These are phyloP conservation scores for Xanthostigma xanthostigma DNA, from an alignment of 2,888 invertebrate species.

Conservation along the genomic window DNA sequence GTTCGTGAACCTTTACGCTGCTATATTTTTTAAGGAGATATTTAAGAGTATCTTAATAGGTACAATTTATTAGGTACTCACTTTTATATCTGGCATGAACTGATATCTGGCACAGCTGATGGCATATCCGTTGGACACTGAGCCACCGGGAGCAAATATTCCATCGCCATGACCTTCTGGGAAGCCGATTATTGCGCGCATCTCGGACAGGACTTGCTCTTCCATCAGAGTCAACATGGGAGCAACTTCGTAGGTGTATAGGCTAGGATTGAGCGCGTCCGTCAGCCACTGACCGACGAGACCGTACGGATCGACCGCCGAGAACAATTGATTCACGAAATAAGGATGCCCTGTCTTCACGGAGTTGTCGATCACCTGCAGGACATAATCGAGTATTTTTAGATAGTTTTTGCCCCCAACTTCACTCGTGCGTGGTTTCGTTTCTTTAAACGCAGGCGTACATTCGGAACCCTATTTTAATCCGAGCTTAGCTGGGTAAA, in stretches of 20 bases:
- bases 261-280: constrained; percentile 72
- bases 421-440: no score
- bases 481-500: no score
- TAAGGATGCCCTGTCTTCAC: constrained; percentile 84
- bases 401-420: no score
- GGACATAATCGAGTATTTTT: no score
- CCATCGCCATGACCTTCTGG: constrained; percentile 62
- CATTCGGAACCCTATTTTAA: no score
- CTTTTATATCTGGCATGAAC: constrained; percentile 60
- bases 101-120: constrained; percentile 69
- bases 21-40: constrained; percentile 4
- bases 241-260: constrained; percentile 81
- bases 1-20: no score
- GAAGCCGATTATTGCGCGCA: constrained; percentile 67
- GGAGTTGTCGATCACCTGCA: constrained; percentile 62
- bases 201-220: constrained; percentile 60
- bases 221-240: constrained; percentile 83
- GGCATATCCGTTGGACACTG: constrained; percentile 82
- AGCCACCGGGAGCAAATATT: constrained; percentile 82
- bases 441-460: no score
- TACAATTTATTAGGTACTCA: constrained; percentile 26
- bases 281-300: constrained; percentile 73
- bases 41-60: background rate
- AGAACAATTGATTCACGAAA: constrained; percentile 79
- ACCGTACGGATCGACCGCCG: constrained; percentile 72